Conservation (phyloP, 92 coral and sea anemone species). For the Muricea muricata region DNA sequence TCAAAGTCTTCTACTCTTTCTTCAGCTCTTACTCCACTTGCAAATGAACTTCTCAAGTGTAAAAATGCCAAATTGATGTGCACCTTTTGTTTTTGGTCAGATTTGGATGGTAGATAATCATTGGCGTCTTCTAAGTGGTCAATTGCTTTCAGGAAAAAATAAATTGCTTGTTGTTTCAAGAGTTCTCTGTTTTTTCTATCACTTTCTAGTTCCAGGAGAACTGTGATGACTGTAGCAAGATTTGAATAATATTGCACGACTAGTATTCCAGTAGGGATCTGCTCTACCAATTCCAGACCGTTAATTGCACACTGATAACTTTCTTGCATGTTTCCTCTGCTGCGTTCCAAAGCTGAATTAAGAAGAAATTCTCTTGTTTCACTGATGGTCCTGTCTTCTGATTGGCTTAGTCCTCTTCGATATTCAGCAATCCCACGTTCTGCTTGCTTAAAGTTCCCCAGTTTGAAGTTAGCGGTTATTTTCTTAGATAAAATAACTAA, state of each 20-base stretch:
- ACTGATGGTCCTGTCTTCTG: background rate
- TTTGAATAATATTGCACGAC: background rate
- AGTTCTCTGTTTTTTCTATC: background rate
- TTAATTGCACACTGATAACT: background rate
- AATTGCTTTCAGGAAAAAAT: background rate
- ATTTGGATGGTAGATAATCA: background rate
- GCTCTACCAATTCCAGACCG: background rate
- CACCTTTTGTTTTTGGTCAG: background rate
- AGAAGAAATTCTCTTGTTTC: background rate
- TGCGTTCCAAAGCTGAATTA: background rate
- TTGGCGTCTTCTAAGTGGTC: background rate
- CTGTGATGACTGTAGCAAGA: background rate
- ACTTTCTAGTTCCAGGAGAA: background rate
- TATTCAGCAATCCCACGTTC: background rate
- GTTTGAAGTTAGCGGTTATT: background rate
- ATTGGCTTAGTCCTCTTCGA: background rate
- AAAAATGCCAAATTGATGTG: conserved; percentile 9
- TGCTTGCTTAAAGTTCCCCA: background rate
- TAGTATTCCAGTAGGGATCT: background rate
- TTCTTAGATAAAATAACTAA: conserved; percentile 13
- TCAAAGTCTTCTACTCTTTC: too few species aligned
- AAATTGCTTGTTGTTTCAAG: background rate
- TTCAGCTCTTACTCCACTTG: too few species aligned
- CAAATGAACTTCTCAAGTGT: background rate
- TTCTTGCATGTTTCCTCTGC: background rate